Conservation (phyloP, 1,140 invertebrate species). For the Choristoneura fumiferana region DNA sequence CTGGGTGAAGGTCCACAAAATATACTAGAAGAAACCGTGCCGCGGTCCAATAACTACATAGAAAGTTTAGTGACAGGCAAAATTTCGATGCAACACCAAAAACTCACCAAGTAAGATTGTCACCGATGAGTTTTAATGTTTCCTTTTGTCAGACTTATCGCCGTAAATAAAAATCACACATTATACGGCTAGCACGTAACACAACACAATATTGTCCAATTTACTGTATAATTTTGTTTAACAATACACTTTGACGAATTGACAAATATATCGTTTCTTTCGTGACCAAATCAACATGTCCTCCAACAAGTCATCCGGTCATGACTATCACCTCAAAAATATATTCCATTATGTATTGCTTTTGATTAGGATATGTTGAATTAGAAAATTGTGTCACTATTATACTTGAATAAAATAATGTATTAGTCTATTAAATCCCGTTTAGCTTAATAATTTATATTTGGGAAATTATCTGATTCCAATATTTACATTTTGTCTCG, state of each 20-base stretch:
- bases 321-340: neutral
- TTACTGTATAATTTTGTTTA: conserved; percentile 69
- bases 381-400: too few relatives aligned
- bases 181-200: conserved; percentile 60
- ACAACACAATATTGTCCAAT: conserved; percentile 57
- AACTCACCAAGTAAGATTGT: conserved; percentile 61
- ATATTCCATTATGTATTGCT: too few relatives aligned
- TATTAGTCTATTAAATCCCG: too few relatives aligned
- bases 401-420: too few relatives aligned
- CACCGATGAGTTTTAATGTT: conserved; percentile 43
- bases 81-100: conserved; percentile 59
- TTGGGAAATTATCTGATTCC: too few relatives aligned
- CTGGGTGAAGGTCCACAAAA: conserved; percentile 43
- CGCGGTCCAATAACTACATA: conserved; percentile 44
- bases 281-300: conserved; percentile 75
- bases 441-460: too few relatives aligned
- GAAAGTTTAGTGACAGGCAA: conserved; percentile 59
- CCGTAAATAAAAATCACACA: conserved; percentile 63
- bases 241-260: conserved; percentile 75
- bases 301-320: conserved; percentile 66
- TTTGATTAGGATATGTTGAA: too few relatives aligned
- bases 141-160: conserved; percentile 54
- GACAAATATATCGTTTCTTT: conserved; percentile 68
- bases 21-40: conserved; percentile 37
- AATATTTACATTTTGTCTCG: too few relatives aligned